A percentile compares a stretch with the other conserved stretches of the same genome.
Evolutionary conservation across 2,797 vertebrate species (phyloP).

Genomic region (Poecilia picta): DNA sequence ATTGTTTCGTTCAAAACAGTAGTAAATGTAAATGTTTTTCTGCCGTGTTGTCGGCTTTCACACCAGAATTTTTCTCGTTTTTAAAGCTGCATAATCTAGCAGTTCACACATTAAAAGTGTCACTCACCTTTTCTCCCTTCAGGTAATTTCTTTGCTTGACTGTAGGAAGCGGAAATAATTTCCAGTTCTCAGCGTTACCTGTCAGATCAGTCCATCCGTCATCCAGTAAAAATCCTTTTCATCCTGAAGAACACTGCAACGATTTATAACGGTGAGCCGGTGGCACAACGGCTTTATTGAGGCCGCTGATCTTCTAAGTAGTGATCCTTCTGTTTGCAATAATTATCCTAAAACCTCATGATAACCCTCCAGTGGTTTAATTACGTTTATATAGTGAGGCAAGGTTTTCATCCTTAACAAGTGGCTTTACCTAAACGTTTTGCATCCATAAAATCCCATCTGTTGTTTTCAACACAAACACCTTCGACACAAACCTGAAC

Average conservation of each 20-base stretch:
- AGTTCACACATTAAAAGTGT: not conserved
- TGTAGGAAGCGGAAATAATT: not conserved
- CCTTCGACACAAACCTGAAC: conserved; percentile 30
- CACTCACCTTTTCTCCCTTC: not conserved
- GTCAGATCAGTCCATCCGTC: not conserved
- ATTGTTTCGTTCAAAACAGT: too few relatives aligned
- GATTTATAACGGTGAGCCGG: not conserved
- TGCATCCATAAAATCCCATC: conserved; percentile 17
- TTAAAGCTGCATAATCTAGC: not conserved
- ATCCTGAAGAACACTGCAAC: not conserved
- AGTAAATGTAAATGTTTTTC: too few relatives aligned
- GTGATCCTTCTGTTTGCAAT: conserved; percentile 9
- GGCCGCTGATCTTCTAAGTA: not conserved
- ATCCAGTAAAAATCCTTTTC: not conserved
- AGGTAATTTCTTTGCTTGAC: not conserved
- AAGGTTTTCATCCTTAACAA: not conserved
- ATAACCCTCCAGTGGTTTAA: conserved; percentile 1
- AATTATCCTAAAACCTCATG: conserved; percentile 12
- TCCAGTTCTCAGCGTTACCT: not conserved
- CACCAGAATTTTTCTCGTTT: not conserved
- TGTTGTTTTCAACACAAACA: conserved; percentile 27
- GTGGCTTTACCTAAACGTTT: not conserved
- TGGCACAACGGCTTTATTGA: not conserved
- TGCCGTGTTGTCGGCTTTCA: not conserved
- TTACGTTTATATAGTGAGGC: conserved; percentile 2